phyloP scores from a whole-genome alignment of 2,888 invertebrate species.

The Ditylenchus weischeri region DNA sequence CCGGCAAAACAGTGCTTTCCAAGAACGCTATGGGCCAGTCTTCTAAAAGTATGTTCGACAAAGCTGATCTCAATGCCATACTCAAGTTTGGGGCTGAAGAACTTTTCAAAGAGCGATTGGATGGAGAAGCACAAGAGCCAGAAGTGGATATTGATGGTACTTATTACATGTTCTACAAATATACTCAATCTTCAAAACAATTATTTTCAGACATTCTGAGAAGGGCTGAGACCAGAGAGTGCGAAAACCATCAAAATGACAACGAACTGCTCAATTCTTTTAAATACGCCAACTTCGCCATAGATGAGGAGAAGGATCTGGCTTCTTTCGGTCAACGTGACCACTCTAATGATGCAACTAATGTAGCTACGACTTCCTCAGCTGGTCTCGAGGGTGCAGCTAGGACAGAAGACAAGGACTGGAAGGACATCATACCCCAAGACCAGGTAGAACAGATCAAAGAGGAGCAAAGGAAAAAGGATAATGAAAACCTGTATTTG shows the following conservation, averaged over 20 bases:
- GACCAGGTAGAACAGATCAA: constrained; percentile 81
- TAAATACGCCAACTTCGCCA: constrained; percentile 71
- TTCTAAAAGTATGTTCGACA: constrained; percentile 76
- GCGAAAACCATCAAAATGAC: constrained; percentile 68
- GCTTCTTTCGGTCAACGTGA: constrained; percentile 63
- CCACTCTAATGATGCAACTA: constrained; percentile 42
- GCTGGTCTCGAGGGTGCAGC: background rate
- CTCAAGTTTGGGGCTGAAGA: constrained; percentile 98
- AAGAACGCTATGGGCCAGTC: constrained; percentile 43
- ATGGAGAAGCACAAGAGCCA: constrained; percentile 65
- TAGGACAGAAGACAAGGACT: constrained; percentile 64
- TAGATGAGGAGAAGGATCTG: constrained; percentile 77
- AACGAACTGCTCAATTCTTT: constrained; percentile 54
- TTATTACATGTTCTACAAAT: background rate
- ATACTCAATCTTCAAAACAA: background rate
- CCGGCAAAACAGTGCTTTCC: constrained; percentile 83
- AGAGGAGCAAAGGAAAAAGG: constrained; percentile 75
- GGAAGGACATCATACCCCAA: constrained; percentile 96
- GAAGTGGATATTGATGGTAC: constrained; percentile 37
- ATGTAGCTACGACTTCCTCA: background rate
- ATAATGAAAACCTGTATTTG: constrained; percentile 43
- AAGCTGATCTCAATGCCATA: constrained; percentile 92
- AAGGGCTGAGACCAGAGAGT: constrained; percentile 84
- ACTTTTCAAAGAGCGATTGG: constrained; percentile 86
- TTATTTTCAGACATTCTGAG: constrained; percentile 64